Conservation (phyloP, 1,140 invertebrate species). For the Bombyx mandarina region DNA sequence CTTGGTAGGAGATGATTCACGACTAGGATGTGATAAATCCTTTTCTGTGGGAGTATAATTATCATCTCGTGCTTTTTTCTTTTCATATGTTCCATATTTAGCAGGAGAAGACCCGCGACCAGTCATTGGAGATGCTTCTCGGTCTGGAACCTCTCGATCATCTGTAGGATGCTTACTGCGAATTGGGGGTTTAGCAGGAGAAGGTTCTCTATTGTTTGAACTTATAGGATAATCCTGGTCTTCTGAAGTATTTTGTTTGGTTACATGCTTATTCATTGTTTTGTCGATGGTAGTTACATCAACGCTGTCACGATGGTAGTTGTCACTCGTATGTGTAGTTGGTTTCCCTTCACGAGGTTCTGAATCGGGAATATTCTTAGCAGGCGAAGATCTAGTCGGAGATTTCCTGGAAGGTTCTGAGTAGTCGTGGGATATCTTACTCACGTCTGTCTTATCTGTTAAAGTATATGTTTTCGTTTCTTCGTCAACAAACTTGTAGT, state of each 20-base stretch:
- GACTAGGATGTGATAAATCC: constrained; percentile 1
- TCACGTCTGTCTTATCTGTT: constrained; percentile 15
- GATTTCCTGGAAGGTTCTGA: neutral
- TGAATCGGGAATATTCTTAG: neutral
- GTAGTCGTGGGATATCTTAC: neutral
- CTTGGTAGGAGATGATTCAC: constrained; percentile 5
- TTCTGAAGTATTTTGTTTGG: constrained; percentile 2
- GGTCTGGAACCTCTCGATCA: neutral
- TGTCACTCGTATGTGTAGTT: neutral
- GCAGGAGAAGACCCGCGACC: constrained; percentile 15
- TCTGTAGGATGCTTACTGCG: neutral
- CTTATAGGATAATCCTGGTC: constrained; percentile 4
- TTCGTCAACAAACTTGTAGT: constrained; percentile 51
- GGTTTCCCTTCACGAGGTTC: constrained; percentile 8
- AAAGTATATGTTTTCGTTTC: constrained; percentile 48
- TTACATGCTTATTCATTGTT: constrained; percentile 2
- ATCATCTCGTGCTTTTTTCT: neutral
- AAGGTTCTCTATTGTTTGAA: constrained; percentile 12
- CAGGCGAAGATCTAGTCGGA: neutral
- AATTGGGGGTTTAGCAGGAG: constrained; percentile 11
- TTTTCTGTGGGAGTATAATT: constrained; percentile 5
- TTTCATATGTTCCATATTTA: constrained; percentile 16
- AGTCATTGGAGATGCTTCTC: constrained; percentile 18
- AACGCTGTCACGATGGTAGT: neutral
- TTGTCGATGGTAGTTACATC: constrained; percentile 3